Base-by-base conservation (phyloP, 2,888 invertebrate species). In the Limnephilus marmoratus region DNA sequence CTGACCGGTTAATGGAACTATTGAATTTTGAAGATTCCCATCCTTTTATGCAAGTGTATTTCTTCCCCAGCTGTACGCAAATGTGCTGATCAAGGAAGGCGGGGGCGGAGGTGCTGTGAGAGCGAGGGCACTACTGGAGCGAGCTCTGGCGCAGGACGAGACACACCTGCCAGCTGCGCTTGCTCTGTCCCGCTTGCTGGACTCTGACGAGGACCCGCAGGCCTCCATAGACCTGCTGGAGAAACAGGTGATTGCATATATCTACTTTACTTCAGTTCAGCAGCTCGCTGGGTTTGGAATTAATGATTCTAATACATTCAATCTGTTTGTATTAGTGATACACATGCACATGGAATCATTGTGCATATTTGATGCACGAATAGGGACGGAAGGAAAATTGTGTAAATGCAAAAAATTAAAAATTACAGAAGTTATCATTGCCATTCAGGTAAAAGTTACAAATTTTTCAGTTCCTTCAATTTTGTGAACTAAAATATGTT, bases 131-230 rank as follows among this genome's bases (percentile, higher is more conserved):
- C 96, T 97, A 81, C 95, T 98, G 87, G 97, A 98, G 94, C 97
- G 97, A 94, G 98, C 98, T 0, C 95, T 98, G 87, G 96, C 96
- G 92, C 96, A 97, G 93, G 98, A 98, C 94, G 97, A 97, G 91
- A 96, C 96, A n/a, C 97, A 97, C 95, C 95, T 97, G 37, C 97
- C 98, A 0, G 98, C 98, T 1, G 97, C 98, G 2, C 97, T 97
- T 94, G 96, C 97, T 81, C 95, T 98, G 94, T 97, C 97, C 7
- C 97, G 98, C 94, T 97, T 98, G 92, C 96, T 97, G 87, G 97
- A 97, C 94, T 96, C 97, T 94, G 97, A 97, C 94, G 97, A 97
- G 94, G 96, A 97, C 81, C 96, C 97, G 92, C 97, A 97, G 93
- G 97, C 97, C 93, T 98, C 98, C 0, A 97, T 97, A 45, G 96